Evolutionary conservation across 2,888 invertebrate genomes (phyloP).

Genomic region (Neoaliturus tenellus): DNA sequence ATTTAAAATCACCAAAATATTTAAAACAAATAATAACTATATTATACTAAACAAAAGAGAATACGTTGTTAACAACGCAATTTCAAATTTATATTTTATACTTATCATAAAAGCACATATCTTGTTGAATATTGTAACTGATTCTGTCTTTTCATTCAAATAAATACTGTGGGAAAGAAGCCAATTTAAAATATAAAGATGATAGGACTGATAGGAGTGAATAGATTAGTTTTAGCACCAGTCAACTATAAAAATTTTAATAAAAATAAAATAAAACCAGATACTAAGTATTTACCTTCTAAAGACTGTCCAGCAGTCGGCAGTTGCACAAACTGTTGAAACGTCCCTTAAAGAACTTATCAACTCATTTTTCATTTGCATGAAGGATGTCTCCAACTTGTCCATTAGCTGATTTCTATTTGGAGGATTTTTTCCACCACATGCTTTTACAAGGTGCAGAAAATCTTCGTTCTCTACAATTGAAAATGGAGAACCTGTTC

Average conservation of each 20-base stretch:
- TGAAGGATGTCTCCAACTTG: slow-evolving; percentile 2
- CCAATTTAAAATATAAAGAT: background rate
- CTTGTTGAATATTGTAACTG: too few species aligned
- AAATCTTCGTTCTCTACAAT: slow-evolving; percentile 38
- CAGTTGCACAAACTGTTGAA: slow-evolving; percentile 46
- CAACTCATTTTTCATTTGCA: background rate
- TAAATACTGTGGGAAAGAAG: background rate
- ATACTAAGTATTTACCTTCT: slow-evolving; percentile 17
- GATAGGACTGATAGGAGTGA: too few species aligned
- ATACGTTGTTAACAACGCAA: too few species aligned
- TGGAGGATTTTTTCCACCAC: slow-evolving; percentile 32
- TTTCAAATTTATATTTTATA: too few species aligned
- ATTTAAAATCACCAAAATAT: slow-evolving; percentile 25
- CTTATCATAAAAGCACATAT: too few species aligned
- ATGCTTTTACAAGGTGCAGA: background rate
- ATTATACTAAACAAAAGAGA: background rate
- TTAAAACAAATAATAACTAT: slow-evolving; percentile 23
- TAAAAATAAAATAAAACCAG: background rate
- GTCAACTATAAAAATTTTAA: background rate
- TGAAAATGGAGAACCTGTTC: slow-evolving; percentile 44
- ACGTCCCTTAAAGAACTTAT: slow-evolving; percentile 14
- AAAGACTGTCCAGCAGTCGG: slow-evolving; percentile 40
- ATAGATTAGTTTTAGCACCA: slow-evolving; percentile 2
- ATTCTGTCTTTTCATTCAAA: too few species aligned
- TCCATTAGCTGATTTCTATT: slow-evolving; percentile 20